Percentiles rank a stretch among this genome's conserved stretches.
These are phyloP conservation scores for Cataglyphis hispanica DNA, from an alignment of 1,140 invertebrate species.

Conservation along the genomic window DNA sequence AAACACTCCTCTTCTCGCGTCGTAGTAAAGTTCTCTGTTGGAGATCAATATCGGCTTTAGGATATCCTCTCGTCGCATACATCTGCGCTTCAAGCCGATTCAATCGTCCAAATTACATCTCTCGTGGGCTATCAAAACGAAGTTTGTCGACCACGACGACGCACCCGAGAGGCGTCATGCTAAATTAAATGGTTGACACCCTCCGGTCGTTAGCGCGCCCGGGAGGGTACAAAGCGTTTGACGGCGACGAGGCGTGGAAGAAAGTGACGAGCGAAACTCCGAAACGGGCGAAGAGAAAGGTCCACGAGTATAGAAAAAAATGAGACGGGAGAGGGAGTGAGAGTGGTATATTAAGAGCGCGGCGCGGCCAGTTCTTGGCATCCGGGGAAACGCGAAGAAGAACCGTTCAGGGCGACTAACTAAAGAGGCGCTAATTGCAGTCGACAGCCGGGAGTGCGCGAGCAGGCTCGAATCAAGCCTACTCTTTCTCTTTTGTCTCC, in stretches of 20 bases:
- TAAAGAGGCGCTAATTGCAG: constrained; percentile 75
- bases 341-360: not conserved
- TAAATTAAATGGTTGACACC: constrained; percentile 59
- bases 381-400: constrained; percentile 38
- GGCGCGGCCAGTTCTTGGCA: constrained; percentile 50
- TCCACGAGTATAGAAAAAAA: not conserved
- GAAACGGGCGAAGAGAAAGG: constrained; percentile 8
- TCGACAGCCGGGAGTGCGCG: constrained; percentile 62
- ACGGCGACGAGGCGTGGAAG: constrained; percentile 30
- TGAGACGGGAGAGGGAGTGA: not conserved
- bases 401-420: constrained; percentile 51
- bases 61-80: constrained; percentile 41
- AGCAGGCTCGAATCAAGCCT: constrained; percentile 63
- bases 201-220: constrained; percentile 44
- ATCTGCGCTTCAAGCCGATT: constrained; percentile 53
- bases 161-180: constrained; percentile 41
- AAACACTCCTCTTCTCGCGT: not conserved
- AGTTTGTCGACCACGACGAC: constrained; percentile 57
- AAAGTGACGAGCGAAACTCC: constrained; percentile 52
- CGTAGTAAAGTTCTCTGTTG: constrained; percentile 14
- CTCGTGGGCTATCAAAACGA: constrained; percentile 57
- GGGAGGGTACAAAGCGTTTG: constrained; percentile 34
- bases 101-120: constrained; percentile 59
- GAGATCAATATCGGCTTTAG: constrained; percentile 45
- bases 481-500: constrained; percentile 46